phyloP scores from a whole-genome alignment of 1,140 invertebrate species.

The Acyrthosiphon pisum region DNA sequence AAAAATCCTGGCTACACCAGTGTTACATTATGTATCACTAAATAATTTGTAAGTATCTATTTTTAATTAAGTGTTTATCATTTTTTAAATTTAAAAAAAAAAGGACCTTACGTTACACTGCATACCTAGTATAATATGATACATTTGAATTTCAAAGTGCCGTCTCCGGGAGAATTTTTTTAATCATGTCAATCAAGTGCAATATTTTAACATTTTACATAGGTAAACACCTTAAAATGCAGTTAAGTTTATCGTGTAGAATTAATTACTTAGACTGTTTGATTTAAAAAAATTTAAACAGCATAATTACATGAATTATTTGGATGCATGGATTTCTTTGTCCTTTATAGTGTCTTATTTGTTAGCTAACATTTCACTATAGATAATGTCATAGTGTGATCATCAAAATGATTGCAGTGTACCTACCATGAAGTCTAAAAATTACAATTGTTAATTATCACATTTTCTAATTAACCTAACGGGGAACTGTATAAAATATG shows the following conservation, averaged over 20 bases:
- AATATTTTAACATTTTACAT: background rate
- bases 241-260: background rate
- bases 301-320: background rate
- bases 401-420: background rate
- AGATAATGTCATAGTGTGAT: background rate
- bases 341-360: background rate
- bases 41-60: too few species aligned
- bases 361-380: background rate
- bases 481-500: background rate
- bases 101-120: background rate
- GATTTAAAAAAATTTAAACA: background rate
- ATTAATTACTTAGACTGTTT: background rate
- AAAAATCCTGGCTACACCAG: too few species aligned
- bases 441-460: background rate
- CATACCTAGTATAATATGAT: background rate
- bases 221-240: background rate
- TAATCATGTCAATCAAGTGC: too few species aligned
- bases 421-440: background rate
- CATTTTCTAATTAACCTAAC: background rate
- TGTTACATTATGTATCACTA: too few species aligned
- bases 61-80: too few species aligned
- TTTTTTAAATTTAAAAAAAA: too few species aligned
- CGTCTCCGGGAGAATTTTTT: too few species aligned
- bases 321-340: background rate
- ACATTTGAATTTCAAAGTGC: background rate